These are phyloP conservation scores for Recurvirostra avosetta DNA, from an alignment of 2,113 vertebrate genomes.

Conservation along the genomic window DNA sequence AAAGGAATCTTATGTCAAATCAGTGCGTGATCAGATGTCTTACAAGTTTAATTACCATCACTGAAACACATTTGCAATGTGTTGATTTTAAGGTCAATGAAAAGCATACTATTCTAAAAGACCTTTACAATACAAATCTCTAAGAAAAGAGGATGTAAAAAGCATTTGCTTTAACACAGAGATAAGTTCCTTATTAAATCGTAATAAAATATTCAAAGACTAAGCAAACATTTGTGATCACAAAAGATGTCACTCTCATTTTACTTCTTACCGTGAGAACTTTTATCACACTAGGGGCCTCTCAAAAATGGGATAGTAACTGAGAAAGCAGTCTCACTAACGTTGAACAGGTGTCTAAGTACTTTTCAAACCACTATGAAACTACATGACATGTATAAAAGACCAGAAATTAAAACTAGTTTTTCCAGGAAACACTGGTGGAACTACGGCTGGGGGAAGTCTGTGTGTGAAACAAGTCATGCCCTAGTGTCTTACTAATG, in stretches of 20 bases:
- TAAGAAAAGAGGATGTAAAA: neutral
- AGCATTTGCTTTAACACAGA: neutral
- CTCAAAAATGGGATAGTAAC: neutral
- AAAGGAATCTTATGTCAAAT: neutral
- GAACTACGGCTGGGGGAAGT: neutral
- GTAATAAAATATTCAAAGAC: neutral
- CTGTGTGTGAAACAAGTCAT: neutral
- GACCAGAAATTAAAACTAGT: neutral
- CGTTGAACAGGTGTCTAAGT: neutral
- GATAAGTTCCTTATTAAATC: neutral
- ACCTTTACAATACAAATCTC: neutral
- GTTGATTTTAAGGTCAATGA: neutral
- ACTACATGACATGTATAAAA: neutral
- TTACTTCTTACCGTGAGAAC: neutral
- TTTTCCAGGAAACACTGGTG: neutral
- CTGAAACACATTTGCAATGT: neutral
- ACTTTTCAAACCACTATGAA: neutral
- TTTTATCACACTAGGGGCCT: neutral
- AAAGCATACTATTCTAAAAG: neutral
- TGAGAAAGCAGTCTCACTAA: neutral
- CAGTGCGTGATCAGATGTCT: neutral
- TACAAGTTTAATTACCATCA: neutral
- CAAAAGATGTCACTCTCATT: neutral
- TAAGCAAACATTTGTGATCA: neutral
- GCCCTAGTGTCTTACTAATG: neutral